Base-by-base conservation (phyloP, 2,888 invertebrate genomes). In the Eucera pruinosa region DNA sequence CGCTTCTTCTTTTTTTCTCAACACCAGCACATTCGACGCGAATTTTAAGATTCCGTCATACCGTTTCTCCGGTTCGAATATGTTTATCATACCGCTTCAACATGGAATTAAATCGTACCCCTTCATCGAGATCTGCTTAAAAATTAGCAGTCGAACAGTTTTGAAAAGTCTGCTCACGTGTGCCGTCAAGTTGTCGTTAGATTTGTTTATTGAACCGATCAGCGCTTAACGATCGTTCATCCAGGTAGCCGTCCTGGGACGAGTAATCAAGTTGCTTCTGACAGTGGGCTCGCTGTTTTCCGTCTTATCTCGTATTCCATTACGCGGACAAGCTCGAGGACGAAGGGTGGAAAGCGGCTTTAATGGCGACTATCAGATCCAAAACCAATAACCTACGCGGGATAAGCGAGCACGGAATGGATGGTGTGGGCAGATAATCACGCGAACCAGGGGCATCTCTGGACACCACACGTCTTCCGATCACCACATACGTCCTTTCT, bases 301-400 rank as follows among this genome's bases (percentile, higher is more conserved):
- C 73, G 60, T 62, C 75, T 84, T 84, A 82, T 85, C 82, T 65
- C 67, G 65, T 79, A 77, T 72, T 85, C 67, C 73, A 78, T 73
- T 80, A 84, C 84, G 60, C 75, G 75, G 64, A 74, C 75, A 73
- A 65, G 76, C 68, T 64, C 72, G 78, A 71, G 72, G 67, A 82
- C 82, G 85, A 70, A 75, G 67, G 72, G 82, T 70, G 81, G 81
- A 81, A 85, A 82, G 76, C 83, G 36, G 73, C 58, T 70, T 79
- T 85, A 84, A 84, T 81, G 70, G 78, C 52, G 64, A 75, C 76
- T 86, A 85, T 88, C 88, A 80, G 86, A 86, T 89, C 76, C 81
- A 86, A 88, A 88, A 86, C 84, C 88, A 88, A 89, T 89, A 88
- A 87, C 83, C 86, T 62, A 80, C 62, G 78, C 77, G 43, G 78